Conservation (phyloP, 2,888 invertebrate genomes). For the Agonopterix heracliana region DNA sequence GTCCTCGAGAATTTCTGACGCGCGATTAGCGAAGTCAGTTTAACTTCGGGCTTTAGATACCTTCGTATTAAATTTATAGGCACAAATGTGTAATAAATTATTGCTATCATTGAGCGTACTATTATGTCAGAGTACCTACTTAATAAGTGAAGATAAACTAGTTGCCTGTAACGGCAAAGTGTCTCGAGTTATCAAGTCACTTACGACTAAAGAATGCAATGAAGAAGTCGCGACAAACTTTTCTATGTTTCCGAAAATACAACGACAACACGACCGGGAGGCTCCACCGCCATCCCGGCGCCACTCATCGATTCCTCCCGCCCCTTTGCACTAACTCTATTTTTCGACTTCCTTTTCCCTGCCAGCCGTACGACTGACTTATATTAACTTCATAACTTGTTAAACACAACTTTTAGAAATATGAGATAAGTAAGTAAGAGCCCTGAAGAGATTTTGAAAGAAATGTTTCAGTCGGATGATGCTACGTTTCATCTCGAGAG, state of each 20-base stretch:
- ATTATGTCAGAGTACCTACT: constrained; percentile 5
- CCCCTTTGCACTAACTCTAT: constrained; percentile 51
- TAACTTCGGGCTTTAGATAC: constrained; percentile 23
- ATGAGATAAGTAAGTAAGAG: constrained; percentile 53
- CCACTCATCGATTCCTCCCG: constrained; percentile 46
- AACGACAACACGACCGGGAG: constrained; percentile 21
- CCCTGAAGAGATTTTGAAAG: constrained; percentile 48
- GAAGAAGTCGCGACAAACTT: constrained; percentile 29
- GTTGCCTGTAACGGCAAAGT: constrained; percentile 15
- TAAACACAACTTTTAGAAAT: constrained; percentile 64
- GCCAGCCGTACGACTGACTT: constrained; percentile 52
- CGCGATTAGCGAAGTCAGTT: constrained; percentile 31
- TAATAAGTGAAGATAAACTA: constrained; percentile 5
- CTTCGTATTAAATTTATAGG: background rate
- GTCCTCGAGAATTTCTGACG: constrained; percentile 26
- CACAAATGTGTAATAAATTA: background rate
- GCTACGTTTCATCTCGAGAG: constrained; percentile 31
- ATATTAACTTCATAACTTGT: constrained; percentile 67
- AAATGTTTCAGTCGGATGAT: constrained; percentile 32
- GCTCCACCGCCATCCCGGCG: constrained; percentile 41
- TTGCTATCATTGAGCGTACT: constrained; percentile 19
- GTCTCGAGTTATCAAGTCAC: constrained; percentile 19
- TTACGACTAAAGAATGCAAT: constrained; percentile 24
- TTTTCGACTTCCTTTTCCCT: constrained; percentile 56
- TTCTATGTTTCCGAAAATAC: constrained; percentile 39